Evolutionary conservation across 2,888 invertebrate species (phyloP).

Genomic region (Pinctada fucata): DNA sequence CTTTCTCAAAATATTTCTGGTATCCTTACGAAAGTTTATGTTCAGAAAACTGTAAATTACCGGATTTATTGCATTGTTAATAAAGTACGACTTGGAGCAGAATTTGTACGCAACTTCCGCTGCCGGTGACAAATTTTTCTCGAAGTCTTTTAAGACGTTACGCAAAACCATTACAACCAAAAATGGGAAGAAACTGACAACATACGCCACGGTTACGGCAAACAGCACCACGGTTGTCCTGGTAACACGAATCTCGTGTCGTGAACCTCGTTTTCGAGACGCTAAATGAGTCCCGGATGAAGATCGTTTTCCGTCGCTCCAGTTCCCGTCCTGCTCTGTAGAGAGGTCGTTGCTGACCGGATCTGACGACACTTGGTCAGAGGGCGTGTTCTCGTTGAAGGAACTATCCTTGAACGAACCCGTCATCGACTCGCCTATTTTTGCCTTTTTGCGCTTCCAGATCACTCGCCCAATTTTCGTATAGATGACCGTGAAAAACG

Average conservation of each 20-base stretch:
- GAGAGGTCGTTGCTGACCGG: slow-evolving; percentile 67
- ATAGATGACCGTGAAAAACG: slow-evolving; percentile 67
- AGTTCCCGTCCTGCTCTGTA: slow-evolving; percentile 54
- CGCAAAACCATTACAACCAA: slow-evolving; percentile 68
- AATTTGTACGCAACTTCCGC: slow-evolving; percentile 69
- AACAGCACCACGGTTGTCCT: slow-evolving; percentile 69
- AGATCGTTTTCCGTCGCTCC: slow-evolving; percentile 47
- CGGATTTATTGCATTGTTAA: slow-evolving; percentile 72
- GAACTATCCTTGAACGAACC: slow-evolving; percentile 39
- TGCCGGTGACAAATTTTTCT: slow-evolving; percentile 56
- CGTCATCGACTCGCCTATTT: slow-evolving; percentile 50
- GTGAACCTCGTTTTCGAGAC: slow-evolving; percentile 44
- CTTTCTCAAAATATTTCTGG: slow-evolving; percentile 53
- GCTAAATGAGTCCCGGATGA: slow-evolving; percentile 43
- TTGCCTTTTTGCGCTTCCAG: slow-evolving; percentile 62
- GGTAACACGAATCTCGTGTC: slow-evolving; percentile 60
- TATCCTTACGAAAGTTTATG: slow-evolving; percentile 67
- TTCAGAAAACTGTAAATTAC: slow-evolving; percentile 71
- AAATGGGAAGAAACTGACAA: slow-evolving; percentile 69
- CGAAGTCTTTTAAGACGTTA: slow-evolving; percentile 65
- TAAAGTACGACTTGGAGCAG: slow-evolving; percentile 70
- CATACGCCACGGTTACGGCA: slow-evolving; percentile 68
- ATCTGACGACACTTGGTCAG: slow-evolving; percentile 55
- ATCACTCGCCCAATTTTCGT: slow-evolving; percentile 65
- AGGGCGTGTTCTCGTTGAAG: slow-evolving; percentile 50